Evolutionary conservation across 2,888 invertebrate genomes (phyloP).

Genomic region (Pterobdella sp.): DNA sequence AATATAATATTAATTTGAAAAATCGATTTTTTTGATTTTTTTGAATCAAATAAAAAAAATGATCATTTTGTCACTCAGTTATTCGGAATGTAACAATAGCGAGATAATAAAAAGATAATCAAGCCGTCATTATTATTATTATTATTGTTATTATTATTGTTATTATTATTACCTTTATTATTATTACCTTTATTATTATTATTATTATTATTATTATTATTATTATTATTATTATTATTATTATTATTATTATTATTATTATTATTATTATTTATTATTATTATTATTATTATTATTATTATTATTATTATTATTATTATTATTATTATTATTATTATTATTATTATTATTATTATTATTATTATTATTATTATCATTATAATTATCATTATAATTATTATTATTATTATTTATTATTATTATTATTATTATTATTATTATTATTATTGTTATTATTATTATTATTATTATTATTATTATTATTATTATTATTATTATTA

Average conservation of each 20-base stretch:
- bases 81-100: background rate
- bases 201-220: slow-evolving; percentile 29
- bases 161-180: slow-evolving; percentile 28
- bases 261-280: slow-evolving; percentile 25
- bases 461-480: slow-evolving; percentile 28
- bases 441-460: slow-evolving; percentile 13
- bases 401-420: slow-evolving; percentile 16
- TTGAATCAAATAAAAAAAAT: no score
- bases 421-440: slow-evolving; percentile 17
- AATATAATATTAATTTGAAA: no score
- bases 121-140: slow-evolving; percentile 21
- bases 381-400: background rate
- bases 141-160: slow-evolving; percentile 26
- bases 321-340: slow-evolving; percentile 19
- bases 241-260: slow-evolving; percentile 30
- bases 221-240: slow-evolving; percentile 30
- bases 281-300: slow-evolving; percentile 15
- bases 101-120: background rate
- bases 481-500: slow-evolving; percentile 11
- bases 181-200: slow-evolving; percentile 30
- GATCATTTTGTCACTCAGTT: no score
- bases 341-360: background rate
- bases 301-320: slow-evolving; percentile 11
- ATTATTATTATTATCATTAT: background rate
- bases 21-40: no score